Percentiles rank a stretch among this genome's conserved stretches.
phyloP scores from a whole-genome alignment of 2,797 vertebrate genomes.

The Simalia tracyae region DNA sequence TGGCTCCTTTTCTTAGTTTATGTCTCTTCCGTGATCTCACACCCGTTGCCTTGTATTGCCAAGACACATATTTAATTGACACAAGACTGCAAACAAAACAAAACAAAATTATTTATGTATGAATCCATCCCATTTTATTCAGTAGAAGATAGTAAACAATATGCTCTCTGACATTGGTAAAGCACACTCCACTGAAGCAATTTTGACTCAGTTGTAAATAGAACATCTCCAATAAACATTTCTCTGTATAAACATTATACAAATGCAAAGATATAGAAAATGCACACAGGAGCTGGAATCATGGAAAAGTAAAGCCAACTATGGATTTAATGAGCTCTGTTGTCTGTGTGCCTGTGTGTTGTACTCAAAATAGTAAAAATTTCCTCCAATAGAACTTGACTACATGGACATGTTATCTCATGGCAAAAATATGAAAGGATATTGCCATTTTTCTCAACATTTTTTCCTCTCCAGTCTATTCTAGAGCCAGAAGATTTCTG shows the following conservation, averaged over 20 bases:
- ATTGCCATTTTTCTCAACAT: background rate
- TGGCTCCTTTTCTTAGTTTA: background rate
- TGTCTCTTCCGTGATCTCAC: background rate
- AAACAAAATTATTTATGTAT: background rate
- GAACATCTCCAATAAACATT: background rate
- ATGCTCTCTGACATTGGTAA: background rate
- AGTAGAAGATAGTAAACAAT: background rate
- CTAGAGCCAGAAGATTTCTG: background rate
- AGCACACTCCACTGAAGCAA: background rate
- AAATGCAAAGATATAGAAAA: background rate
- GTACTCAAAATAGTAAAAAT: background rate
- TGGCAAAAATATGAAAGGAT: background rate
- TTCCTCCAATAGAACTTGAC: background rate
- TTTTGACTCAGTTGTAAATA: background rate
- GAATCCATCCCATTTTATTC: background rate
- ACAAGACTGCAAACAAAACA: background rate
- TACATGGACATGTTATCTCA: background rate
- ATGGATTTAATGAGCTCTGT: background rate
- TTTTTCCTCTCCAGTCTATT: background rate
- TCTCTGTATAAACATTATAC: background rate
- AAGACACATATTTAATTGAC: background rate
- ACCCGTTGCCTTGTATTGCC: background rate
- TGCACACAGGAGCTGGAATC: background rate
- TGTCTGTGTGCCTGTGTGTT: background rate
- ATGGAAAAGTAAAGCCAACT: background rate